Conservation (phyloP, 2,113 vertebrate species). For the Paralichthys olivaceus region DNA sequence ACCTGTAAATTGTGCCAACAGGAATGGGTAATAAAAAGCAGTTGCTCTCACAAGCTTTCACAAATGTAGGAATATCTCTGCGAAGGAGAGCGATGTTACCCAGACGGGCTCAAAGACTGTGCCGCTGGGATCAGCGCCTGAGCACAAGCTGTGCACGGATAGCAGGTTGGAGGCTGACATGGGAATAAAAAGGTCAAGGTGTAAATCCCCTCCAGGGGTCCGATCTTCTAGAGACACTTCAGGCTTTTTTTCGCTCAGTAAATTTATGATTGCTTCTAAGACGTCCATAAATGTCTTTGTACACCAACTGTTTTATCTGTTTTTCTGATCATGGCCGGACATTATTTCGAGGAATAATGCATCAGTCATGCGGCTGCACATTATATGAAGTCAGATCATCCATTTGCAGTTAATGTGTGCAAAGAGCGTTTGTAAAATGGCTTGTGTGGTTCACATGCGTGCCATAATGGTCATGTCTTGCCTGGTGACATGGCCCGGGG, state of each 20-base stretch:
- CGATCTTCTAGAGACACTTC: slow-evolving; percentile 2
- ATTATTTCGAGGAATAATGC: slow-evolving; percentile 17
- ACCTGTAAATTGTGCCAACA: slow-evolving; percentile 60
- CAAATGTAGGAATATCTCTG: slow-evolving; percentile 27
- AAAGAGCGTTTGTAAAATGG: not conserved
- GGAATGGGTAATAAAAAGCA: slow-evolving; percentile 62
- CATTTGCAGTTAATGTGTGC: slow-evolving; percentile 4
- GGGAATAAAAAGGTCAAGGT: slow-evolving; percentile 56
- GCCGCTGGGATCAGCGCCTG: slow-evolving; percentile 17
- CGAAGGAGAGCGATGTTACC: slow-evolving; percentile 22
- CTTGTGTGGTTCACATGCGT: not conserved
- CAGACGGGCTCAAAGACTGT: slow-evolving; percentile 21
- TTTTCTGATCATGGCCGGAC: slow-evolving; percentile 21
- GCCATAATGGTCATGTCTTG: not conserved
- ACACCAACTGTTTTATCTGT: not conserved
- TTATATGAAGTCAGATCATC: slow-evolving; percentile 16
- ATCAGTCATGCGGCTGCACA: not conserved
- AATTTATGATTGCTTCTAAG: not conserved
- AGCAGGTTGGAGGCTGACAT: slow-evolving; percentile 17
- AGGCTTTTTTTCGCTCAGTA: not conserved
- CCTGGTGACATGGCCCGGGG: not conserved
- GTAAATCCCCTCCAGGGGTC: slow-evolving; percentile 17
- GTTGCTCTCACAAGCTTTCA: slow-evolving; percentile 32
- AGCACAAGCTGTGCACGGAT: slow-evolving; percentile 16
- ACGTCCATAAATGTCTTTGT: slow-evolving; percentile 13